A percentile compares a stretch with the other conserved stretches of the same genome.
phyloP scores from a whole-genome alignment of 1,140 invertebrate genomes.

The Muscidifurax raptorellus region DNA sequence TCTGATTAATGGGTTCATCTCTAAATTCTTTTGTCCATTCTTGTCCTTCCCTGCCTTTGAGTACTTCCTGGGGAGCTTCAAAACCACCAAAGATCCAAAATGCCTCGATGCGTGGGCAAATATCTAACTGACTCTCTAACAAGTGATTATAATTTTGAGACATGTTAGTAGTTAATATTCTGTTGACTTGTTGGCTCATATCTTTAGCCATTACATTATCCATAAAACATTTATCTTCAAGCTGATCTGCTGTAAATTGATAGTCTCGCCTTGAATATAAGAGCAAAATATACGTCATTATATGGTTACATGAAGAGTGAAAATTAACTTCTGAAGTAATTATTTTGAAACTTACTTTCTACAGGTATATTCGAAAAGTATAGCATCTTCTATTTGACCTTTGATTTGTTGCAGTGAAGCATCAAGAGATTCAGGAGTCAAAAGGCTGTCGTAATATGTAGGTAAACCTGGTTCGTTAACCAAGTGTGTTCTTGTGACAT shows the following conservation, averaged over 20 bases:
- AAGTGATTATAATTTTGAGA: constrained; percentile 78
- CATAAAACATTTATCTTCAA: constrained; percentile 63
- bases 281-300: constrained; percentile 39
- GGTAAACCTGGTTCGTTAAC: constrained; percentile 76
- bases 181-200: constrained; percentile 82
- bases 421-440: constrained; percentile 66
- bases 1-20: constrained; percentile 78
- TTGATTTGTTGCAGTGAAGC: constrained; percentile 74
- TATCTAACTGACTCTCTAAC: constrained; percentile 81
- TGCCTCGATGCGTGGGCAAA: constrained; percentile 85
- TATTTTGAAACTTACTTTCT: constrained; percentile 73
- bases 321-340: constrained; percentile 22
- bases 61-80: constrained; percentile 73
- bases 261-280: constrained; percentile 57
- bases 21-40: constrained; percentile 55
- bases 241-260: constrained; percentile 64
- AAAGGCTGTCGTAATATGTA: constrained; percentile 74
- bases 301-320: background rate
- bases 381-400: constrained; percentile 77
- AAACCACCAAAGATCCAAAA: constrained; percentile 87
- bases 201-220: constrained; percentile 69
- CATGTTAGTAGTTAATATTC: constrained; percentile 79
- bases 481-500: constrained; percentile 84
- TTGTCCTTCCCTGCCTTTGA: constrained; percentile 67
- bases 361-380: constrained; percentile 77